A percentile compares a stretch with the other conserved stretches of the same genome.
Conservation (phyloP, 2,113 vertebrate species). For the Oenanthe oenanthe region DNA sequence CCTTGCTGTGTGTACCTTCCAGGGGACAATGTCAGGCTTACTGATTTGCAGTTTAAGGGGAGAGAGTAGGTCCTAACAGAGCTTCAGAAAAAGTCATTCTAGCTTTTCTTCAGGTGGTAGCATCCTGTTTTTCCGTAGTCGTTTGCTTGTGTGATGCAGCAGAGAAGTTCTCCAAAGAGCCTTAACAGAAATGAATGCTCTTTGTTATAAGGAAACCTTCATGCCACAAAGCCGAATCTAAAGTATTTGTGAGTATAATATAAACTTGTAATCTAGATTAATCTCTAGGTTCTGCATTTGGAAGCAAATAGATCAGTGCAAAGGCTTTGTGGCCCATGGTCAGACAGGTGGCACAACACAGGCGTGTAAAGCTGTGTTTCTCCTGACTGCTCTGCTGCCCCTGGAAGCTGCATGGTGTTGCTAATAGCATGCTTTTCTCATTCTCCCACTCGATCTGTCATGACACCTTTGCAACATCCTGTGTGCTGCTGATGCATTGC, state of each 20-base stretch:
- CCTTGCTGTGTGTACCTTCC: slow-evolving; percentile 70
- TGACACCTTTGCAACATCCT: slow-evolving; percentile 68
- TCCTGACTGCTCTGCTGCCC: slow-evolving; percentile 18
- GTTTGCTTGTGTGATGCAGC: neutral
- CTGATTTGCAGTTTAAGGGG: neutral
- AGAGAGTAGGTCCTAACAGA: neutral
- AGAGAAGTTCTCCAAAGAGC: neutral
- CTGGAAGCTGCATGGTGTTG: slow-evolving; percentile 78
- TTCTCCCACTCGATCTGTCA: slow-evolving; percentile 71
- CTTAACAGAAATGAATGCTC: neutral
- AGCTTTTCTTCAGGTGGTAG: neutral
- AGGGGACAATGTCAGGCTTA: slow-evolving; percentile 46
- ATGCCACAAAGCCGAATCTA: neutral
- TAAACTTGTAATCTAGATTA: neutral
- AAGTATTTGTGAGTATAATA: slow-evolving; percentile 32
- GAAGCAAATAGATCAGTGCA: neutral
- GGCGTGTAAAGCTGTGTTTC: neutral
- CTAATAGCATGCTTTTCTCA: slow-evolving; percentile 80
- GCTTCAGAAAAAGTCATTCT: neutral
- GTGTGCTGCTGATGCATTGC: slow-evolving; percentile 68
- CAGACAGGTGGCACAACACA: neutral
- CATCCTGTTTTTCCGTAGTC: neutral
- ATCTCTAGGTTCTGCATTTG: slow-evolving; percentile 29
- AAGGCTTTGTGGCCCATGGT: neutral
- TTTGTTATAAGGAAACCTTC: neutral